Evolutionary conservation across 2,888 invertebrate species (phyloP).

Genomic region (Neoitamus cyanurus): DNA sequence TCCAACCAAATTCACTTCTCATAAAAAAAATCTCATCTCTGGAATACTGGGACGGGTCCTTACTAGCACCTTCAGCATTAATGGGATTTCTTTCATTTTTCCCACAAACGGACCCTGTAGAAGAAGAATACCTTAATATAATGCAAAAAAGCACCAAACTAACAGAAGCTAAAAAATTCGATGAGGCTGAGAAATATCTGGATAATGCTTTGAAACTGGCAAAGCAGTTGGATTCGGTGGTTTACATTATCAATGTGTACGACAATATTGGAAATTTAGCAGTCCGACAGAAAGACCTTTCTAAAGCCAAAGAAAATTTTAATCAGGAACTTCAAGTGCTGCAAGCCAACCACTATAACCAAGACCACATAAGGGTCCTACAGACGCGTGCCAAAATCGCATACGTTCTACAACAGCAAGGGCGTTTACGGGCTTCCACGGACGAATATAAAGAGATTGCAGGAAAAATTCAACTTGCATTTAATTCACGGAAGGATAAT

Average conservation of each 20-base stretch:
- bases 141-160: background rate
- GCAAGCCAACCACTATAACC: background rate
- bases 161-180: background rate
- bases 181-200: background rate
- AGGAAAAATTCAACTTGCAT: background rate
- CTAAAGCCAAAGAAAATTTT: background rate
- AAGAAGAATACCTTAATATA: background rate
- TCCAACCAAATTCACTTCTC: background rate
- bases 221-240: background rate
- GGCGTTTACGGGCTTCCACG: background rate
- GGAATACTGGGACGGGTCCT: background rate
- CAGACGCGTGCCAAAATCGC: background rate
- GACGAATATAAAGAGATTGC: background rate
- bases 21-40: background rate
- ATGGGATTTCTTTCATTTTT: constrained; percentile 70
- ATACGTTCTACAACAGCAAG: background rate
- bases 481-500: background rate
- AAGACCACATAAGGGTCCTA: background rate
- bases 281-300: background rate
- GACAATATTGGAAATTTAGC: background rate
- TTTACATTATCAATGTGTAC: background rate
- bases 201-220: background rate
- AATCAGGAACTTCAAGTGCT: background rate
- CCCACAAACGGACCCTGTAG: background rate
- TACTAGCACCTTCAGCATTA: background rate